Conservation (phyloP, 2,797 vertebrate species). For the Rhinella marina region DNA sequence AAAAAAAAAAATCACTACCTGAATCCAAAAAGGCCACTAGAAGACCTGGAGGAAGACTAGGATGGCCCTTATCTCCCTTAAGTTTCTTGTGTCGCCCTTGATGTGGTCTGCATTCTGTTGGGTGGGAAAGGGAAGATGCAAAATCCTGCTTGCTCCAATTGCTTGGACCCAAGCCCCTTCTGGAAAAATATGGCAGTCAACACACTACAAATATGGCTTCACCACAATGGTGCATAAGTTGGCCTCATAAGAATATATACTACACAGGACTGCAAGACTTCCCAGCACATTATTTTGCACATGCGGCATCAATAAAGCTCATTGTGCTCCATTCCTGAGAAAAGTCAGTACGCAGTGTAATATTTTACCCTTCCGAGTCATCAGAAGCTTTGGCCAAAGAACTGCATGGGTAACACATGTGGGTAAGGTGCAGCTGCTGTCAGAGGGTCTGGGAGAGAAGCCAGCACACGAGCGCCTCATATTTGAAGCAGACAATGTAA, state of each 20-base stretch:
- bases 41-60: too few species aligned
- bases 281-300: not conserved
- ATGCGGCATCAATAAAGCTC: too few species aligned
- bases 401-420: not conserved
- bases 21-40: too few species aligned
- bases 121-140: too few species aligned
- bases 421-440: constrained; percentile 15
- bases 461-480: constrained; percentile 11
- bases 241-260: not conserved
- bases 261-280: not conserved
- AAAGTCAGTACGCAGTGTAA: not conserved
- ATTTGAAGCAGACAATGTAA: constrained; percentile 40
- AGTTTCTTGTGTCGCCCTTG: too few species aligned
- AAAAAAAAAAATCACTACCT: too few species aligned
- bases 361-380: not conserved
- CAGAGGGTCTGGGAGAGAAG: not conserved
- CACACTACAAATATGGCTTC: too few species aligned
- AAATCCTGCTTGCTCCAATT: too few species aligned
- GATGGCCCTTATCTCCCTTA: too few species aligned
- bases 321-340: not conserved
- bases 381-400: not conserved
- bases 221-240: not conserved
- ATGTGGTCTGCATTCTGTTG: too few species aligned
- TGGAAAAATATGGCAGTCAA: too few species aligned
- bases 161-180: too few species aligned